Base-by-base conservation (phyloP, 1,140 invertebrate genomes). In the Meteorus sp. region DNA sequence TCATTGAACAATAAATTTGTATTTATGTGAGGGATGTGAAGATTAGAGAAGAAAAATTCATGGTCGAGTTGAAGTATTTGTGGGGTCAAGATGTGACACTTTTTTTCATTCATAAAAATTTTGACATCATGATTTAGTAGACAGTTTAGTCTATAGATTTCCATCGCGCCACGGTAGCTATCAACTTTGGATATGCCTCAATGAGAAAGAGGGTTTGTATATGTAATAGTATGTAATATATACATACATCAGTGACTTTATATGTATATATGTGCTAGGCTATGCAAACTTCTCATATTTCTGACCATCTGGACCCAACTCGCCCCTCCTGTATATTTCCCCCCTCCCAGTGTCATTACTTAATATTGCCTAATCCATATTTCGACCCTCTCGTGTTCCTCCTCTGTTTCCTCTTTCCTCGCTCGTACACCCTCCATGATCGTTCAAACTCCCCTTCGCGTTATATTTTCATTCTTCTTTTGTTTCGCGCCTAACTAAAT, bases 271-370 rank as follows among this genome's bases (percentile, higher is more conserved):
- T n/a, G n/a, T 58, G 59, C 57, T 37, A 27, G 54, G 29, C 45
- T 61, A 61, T 65, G 62, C 61, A 63, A 68, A 65, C 65, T 67
- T 64, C 66, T 68, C 68, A 70, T 72, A 72, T 68, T 70, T 72
- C 65, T 64, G 62, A 64, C 68, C 65, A 70, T 72, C 66, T 72
- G 70, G 64, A 63, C 62, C 61, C 4, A 23, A 17, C n/a, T 35
- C 31, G 37, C 56, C 57, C 60, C 37, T 11, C 19, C 37, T 60
- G 27, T 60, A 54, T n/a, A n/a, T n/a, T n/a, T n/a, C n/a, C n/a
- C n/a, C n/a, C n/a, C n/a, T 65, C 66, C 50, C 60, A 25, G 31
- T 62, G 60, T 67, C 67, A 69, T 71, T 71, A 65, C 67, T 66
- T 69, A 67, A 66, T 67, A 67, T 68, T 63, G 53, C 53, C 59